Base-by-base conservation (phyloP, 30 jellyfish, hydroid and myxozoan genomes). In the Phacellophora camtschatica region DNA sequence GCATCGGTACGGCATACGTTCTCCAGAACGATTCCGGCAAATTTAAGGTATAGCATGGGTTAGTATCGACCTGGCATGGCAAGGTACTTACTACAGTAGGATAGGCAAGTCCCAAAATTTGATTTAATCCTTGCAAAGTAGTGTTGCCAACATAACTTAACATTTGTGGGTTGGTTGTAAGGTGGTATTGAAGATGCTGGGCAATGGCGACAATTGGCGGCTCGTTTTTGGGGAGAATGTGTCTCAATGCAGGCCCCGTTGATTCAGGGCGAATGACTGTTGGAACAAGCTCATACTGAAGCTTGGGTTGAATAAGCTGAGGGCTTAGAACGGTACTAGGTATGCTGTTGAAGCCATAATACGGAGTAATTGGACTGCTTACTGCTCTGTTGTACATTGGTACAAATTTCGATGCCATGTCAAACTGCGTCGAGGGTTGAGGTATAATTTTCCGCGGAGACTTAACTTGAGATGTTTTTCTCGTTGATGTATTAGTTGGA, bases 21-120 rank as follows among this genome's bases (percentile, higher is more conserved):
- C 55, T 55, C 86, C 86, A 72, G 63, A 46, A 80, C 28, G 71
- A 62, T 11, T 80, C 91, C 0, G 91, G 91, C 67, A 80, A 15
- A 56, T 53, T 80, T 29, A 80, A 25, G 1, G 91, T 46, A 37
- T 80, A 80, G 41, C 91, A 80, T 0, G 91, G 91, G 46, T 49
- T 8, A 3, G 66, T 0, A 22, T 33, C 36, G 2, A 80, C 32
- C 23, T 27, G 23, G 27, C 48, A 23, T 0, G 83, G 55, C 18
- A 66, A 24, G 5, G 83, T 58, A 71, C 75, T 66, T 23, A 32
- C 39, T 0, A 59, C 66, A 49, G 73, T 23, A 12, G 81, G 61
- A 56, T 46, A 59, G 1, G 81, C 41, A 0, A 50, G 35, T 37
- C 81, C 73, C 39, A 59, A 49, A 36, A 51, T 63, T 62, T 65